Evolutionary conservation across 2,113 vertebrate genomes (phyloP), one percentile per base, ranked within the genome.

Genomic region (Tupaia tana): DNA sequence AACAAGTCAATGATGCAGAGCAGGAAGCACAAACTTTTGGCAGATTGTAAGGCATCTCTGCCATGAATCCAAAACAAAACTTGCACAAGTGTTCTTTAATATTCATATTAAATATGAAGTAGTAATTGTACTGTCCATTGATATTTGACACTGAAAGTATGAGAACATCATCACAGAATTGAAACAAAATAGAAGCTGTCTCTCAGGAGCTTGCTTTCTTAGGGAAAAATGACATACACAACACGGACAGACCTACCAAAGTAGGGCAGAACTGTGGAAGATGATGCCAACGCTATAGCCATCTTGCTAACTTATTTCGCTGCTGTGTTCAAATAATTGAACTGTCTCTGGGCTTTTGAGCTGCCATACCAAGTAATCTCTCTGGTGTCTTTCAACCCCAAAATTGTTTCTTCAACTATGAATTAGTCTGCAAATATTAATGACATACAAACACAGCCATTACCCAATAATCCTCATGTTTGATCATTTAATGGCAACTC

Each of bases 371-470:
- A 66, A 66, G 31, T 85, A 64, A 75, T 61, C 15, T 63, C 18
- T 24, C 27, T 24, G 71, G 7, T 93, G 74, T 31, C 24, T 87
- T 58, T 89, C 22, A 82, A 71, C 16, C 5, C 14, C 69, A 18
- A 94, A 81, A 93, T 63, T 6, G 24, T 59, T 78, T 90, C 67
- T 77, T 95, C 29, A 58, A 31, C 77, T 67, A 69, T 75, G 52
- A 71, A 54, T 86, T 66, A 43, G 3, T 81, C 18, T 92, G 52
- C 3, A 86, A 91, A 93, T 61, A 83, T 75, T 52, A 77, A 59
- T 6, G 84, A 64, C 4, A 87, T 9, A 59, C 6, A 95, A 84
- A 73, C 29, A 29, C 19, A 74, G 14, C 4, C 14, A 19, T 71
- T 93, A 86, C 8, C 16, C 31, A 79, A 67, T 54, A 70, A 86